phyloP scores from a whole-genome alignment of 2,888 invertebrate genomes.

The Lacanobia wlatinum region DNA sequence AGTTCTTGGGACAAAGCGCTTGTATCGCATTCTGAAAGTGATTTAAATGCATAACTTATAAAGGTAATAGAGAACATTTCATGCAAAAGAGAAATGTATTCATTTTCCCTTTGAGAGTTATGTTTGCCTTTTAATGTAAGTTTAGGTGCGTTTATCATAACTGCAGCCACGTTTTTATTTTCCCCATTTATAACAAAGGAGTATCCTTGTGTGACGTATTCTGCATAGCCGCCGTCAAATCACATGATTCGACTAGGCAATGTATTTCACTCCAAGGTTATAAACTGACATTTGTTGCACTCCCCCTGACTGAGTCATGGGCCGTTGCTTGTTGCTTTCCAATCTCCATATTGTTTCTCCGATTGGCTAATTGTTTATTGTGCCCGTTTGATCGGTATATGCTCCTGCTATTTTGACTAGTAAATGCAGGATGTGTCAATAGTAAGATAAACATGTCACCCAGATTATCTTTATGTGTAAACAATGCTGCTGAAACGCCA shows the following conservation, averaged over 20 bases:
- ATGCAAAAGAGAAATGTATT: background rate
- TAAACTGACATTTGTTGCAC: slow-evolving; percentile 29
- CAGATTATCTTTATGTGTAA: slow-evolving; percentile 12
- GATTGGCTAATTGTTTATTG: slow-evolving; percentile 36
- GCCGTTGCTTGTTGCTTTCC: slow-evolving; percentile 23
- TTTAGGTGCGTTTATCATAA: background rate
- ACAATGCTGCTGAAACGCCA: background rate
- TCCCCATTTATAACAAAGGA: slow-evolving; percentile 4
- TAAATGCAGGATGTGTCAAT: slow-evolving; percentile 9
- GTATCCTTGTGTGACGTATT: slow-evolving; percentile 38
- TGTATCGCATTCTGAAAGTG: background rate
- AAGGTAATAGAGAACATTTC: background rate
- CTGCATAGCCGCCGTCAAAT: slow-evolving; percentile 16
- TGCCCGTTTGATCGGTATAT: slow-evolving; percentile 24
- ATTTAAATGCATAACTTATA: background rate
- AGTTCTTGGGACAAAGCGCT: background rate
- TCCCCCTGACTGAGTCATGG: slow-evolving; percentile 31
- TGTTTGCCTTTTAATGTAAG: background rate
- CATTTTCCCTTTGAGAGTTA: background rate
- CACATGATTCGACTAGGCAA: slow-evolving; percentile 33
- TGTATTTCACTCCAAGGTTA: slow-evolving; percentile 28
- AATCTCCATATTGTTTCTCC: slow-evolving; percentile 37
- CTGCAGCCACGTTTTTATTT: slow-evolving; percentile 11
- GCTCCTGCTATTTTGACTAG: slow-evolving; percentile 13
- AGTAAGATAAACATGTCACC: slow-evolving; percentile 15